Percentiles rank a stretch among this genome's conserved stretches.
Conservation (phyloP, 2,797 vertebrate species). For the Sphenodon punctatus region DNA sequence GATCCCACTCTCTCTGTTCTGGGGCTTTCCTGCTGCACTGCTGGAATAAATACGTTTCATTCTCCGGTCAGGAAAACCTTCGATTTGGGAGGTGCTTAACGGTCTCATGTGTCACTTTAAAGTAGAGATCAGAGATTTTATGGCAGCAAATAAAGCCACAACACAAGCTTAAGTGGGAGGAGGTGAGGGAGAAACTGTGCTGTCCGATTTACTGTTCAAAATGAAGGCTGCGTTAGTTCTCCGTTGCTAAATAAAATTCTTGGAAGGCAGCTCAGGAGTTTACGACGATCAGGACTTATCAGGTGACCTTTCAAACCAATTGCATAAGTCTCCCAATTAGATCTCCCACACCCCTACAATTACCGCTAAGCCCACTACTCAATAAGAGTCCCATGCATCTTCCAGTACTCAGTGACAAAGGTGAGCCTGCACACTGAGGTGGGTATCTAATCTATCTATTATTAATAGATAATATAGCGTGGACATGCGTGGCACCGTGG, state of each 20-base stretch:
- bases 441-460: no score
- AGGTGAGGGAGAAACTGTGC: neutral
- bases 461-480: no score
- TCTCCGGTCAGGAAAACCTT: neutral
- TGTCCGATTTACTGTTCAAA: neutral
- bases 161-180: neutral
- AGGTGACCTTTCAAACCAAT: slow-evolving; percentile 33
- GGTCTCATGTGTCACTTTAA: neutral
- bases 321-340: slow-evolving; percentile 3
- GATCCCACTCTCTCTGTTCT: slow-evolving; percentile 42
- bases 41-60: slow-evolving; percentile 3
- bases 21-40: slow-evolving; percentile 5
- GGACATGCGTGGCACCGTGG: no score
- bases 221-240: neutral
- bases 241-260: neutral
- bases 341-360: neutral
- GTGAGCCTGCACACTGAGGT: neutral
- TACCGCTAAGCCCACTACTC: neutral
- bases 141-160: neutral
- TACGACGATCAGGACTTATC: neutral
- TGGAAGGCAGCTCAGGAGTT: neutral
- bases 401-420: neutral
- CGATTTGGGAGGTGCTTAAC: neutral
- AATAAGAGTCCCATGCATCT: neutral
- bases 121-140: neutral